Evolutionary conservation across 2,113 vertebrate species (phyloP), one percentile per base, ranked within the genome.

Genomic region (Sinosuthora webbiana): DNA sequence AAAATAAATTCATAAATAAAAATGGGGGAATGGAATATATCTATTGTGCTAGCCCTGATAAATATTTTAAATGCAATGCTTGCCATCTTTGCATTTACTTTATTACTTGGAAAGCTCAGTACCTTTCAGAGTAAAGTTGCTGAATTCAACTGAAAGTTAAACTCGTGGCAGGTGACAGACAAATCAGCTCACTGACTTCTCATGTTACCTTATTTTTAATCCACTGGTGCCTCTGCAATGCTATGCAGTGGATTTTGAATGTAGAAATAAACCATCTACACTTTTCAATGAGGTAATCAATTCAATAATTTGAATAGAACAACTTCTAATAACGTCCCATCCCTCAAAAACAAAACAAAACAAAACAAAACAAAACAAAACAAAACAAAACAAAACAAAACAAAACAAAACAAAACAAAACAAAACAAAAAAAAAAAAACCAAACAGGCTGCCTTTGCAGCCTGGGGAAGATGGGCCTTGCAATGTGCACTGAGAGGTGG

Each of bases 21-120:
- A 95, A 80, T 25, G 35, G 35, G 15, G 3, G 24, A 77, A 90
- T n/a, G 35, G 78, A 84, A 73, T 56, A 6, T 78, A 92, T 80
- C 60, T 93, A 55, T 90, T 88, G 55, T 59, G 30, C 35, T 74
- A 85, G 33, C n/a, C 30, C 64, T 52, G 71, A 86, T 92, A 91
- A 93, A 96, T 96, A 86, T 88, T 96, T 95, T 67, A 95, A 90
- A 88, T 60, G 64, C 49, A 63, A 31, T 56, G 56, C 76, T 75
- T 97, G 94, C 75, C 93, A 94, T 94, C 67, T 64, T 83, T 77
- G 80, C 95, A 94, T 93, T 96, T 93, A 75, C 76, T 62, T 90
- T 93, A 93, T 96, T 93, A 86, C 83, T 92, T 96, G 95, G 88
- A 96, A 83, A 89, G 79, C 71, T 83, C 68, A 67, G n/a, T 81